A percentile compares a stretch with the other conserved stretches of the same genome.
Evolutionary conservation across 2,113 vertebrate species (phyloP).

Genomic region (Acrocephalus arundinaceus): DNA sequence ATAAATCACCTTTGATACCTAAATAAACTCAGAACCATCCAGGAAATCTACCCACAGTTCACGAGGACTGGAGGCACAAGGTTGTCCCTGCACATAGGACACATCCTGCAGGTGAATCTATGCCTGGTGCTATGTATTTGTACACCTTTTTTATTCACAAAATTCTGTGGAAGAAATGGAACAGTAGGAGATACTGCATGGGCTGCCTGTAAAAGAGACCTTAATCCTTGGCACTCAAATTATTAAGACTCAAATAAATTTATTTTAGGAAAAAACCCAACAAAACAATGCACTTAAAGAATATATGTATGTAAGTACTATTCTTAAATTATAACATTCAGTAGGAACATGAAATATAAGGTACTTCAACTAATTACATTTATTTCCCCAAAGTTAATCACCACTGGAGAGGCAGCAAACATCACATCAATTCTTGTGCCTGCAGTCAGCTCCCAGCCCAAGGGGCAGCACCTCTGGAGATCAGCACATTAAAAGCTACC

Average conservation of each 20-base stretch:
- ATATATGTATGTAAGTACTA: not conserved
- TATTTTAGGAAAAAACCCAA: not conserved
- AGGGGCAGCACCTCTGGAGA: not conserved
- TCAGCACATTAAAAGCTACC: not conserved
- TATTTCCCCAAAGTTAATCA: not conserved
- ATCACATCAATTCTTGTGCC: not conserved
- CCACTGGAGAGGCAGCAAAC: not conserved
- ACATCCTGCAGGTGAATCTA: not conserved
- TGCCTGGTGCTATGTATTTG: not conserved
- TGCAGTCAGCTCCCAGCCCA: not conserved
- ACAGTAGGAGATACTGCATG: not conserved
- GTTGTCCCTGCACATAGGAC: not conserved
- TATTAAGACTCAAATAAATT: not conserved
- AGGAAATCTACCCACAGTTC: not conserved
- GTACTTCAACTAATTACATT: not conserved
- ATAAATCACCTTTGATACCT: fast-evolving
- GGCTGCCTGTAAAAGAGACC: not conserved
- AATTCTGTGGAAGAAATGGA: not conserved
- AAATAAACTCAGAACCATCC: not conserved
- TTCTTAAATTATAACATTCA: not conserved
- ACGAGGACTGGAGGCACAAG: fast-evolving
- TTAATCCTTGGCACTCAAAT: not conserved
- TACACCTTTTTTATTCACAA: not conserved
- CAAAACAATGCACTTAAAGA: not conserved
- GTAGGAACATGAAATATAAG: not conserved